phyloP scores from a whole-genome alignment of 2,113 vertebrate genomes.

The Hyaena hyaena region DNA sequence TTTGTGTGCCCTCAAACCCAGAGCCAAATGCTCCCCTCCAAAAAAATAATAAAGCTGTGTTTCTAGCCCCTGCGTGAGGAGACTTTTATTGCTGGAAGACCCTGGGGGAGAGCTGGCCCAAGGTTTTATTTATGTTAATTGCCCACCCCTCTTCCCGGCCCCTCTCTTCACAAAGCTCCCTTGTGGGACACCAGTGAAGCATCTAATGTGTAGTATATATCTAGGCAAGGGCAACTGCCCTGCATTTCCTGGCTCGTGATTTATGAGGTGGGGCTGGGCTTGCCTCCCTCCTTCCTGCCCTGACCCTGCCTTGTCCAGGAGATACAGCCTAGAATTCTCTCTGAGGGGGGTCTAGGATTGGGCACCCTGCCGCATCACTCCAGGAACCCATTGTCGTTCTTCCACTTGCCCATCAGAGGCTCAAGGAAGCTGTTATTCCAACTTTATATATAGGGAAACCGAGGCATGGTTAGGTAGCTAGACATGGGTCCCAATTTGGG shows the following conservation, averaged over 20 bases:
- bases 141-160: constrained; percentile 21
- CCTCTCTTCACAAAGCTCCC: constrained; percentile 58
- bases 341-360: not conserved
- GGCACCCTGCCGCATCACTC: not conserved
- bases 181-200: constrained; percentile 70
- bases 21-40: constrained; percentile 68
- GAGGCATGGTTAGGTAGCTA: not conserved
- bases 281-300: not conserved
- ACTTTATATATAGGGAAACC: not conserved
- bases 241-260: constrained; percentile 70
- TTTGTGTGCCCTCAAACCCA: constrained; percentile 67
- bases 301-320: not conserved
- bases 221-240: not conserved
- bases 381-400: not conserved
- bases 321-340: not conserved
- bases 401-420: not conserved
- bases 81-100: constrained; percentile 34
- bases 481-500: not conserved
- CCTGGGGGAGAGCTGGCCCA: constrained; percentile 18
- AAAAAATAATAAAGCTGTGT: not conserved
- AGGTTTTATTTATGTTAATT: constrained; percentile 46
- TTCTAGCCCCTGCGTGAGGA: constrained; percentile 51
- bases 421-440: not conserved
- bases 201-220: constrained; percentile 54
- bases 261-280: constrained; percentile 37